Conservation (phyloP, 1,140 invertebrate species). For the Berghia stephanieae region DNA sequence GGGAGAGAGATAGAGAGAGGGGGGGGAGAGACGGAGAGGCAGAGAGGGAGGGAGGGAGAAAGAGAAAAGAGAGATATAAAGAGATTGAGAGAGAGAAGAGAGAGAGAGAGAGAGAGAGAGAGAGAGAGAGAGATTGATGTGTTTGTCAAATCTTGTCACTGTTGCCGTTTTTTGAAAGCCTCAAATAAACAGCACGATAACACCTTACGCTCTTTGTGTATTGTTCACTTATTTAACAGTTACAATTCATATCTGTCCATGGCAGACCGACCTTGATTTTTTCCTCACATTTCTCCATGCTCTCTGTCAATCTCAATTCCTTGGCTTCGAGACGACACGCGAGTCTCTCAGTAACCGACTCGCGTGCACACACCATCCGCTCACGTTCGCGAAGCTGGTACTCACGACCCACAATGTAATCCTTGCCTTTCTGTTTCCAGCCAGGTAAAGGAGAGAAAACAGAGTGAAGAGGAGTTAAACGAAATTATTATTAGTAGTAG, state of each 20-base stretch:
- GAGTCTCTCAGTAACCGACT: constrained; percentile 37
- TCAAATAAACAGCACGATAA: background rate
- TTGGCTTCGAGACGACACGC: constrained; percentile 47
- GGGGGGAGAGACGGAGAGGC: background rate
- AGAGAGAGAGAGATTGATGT: constrained; percentile 10
- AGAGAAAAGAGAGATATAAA: too few species aligned
- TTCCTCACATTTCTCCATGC: constrained; percentile 45
- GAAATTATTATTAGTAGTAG: too few species aligned
- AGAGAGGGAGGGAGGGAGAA: constrained; percentile 5
- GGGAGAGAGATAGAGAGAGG: background rate
- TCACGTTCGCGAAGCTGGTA: constrained; percentile 52
- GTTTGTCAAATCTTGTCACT: background rate
- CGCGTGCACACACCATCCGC: constrained; percentile 41
- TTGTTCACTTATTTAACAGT: background rate
- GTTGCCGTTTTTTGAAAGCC: background rate
- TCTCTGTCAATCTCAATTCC: constrained; percentile 44
- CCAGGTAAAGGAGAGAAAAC: too few species aligned
- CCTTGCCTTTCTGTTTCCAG: constrained; percentile 56
- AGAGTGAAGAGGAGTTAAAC: too few species aligned
- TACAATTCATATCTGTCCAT: background rate
- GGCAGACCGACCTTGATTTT: constrained; percentile 33
- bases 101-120: background rate
- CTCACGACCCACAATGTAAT: constrained; percentile 56
- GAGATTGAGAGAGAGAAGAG: too few species aligned
- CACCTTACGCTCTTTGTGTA: background rate